Evolutionary conservation across 2,888 invertebrate genomes (phyloP), one percentile per base, ranked within the genome.

Genomic region (Heteromurus nitidus): DNA sequence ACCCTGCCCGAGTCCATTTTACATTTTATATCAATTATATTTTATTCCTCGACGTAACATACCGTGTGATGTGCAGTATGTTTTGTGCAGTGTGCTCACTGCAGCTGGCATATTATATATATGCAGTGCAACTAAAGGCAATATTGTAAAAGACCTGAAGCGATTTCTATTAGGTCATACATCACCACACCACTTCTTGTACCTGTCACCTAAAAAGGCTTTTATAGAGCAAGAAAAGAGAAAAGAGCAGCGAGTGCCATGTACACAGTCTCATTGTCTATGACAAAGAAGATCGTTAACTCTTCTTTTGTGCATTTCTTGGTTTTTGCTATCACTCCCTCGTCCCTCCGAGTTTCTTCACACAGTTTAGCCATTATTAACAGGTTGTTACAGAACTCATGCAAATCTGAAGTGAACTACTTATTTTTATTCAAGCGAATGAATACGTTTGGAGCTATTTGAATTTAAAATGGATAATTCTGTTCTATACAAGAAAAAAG

Each of bases 191-290:
- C 65, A 36, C n/a, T 42, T 22, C 44, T 62, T 73, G 62, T 64
- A 50, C 42, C 62, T 73, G 64, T 64, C 64, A 64, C 73, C 64
- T 24, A 73, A 73, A 62, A 62, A 64, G 73, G 73, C 31, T 30
- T 72, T 73, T 73, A 73, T 73, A 36, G 64, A 72, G 31, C 64
- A 73, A 73, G 73, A 73, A 42, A 50, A 28, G 72, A 72, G 72
- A 72, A 60, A 72, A 72, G 60, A 30, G 30, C 22, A 42, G 42
- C 42, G 24, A 18, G 36, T 13, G 20, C 62, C 62, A 62, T n/a
- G 47, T 47, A 47, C 47, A 47, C 47, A 11, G 16, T 9, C 36
- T 9, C 36, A 36, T n/a, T n/a, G n/a, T n/a, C n/a, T n/a, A n/a
- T n/a, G n/a, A n/a, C n/a, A n/a, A n/a, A 44, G 20, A 55, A 55